Evolutionary conservation across 2,797 vertebrate species (phyloP), one percentile per base, ranked within the genome.

Genomic region (Epinephelus coioides): DNA sequence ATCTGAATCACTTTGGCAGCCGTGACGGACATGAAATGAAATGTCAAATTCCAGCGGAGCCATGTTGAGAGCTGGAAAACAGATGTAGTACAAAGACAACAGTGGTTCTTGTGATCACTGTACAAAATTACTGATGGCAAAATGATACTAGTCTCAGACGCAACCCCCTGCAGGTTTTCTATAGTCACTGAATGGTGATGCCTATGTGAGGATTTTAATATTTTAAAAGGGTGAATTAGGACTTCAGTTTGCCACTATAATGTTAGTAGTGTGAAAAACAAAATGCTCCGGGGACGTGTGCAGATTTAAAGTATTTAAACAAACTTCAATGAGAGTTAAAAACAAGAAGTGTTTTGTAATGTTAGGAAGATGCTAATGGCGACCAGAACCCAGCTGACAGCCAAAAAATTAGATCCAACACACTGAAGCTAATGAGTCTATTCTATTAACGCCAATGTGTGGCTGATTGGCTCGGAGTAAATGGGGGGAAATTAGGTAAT

Each of bases 1-100:
- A 78, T 84, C 25, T 6, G 66, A 78, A 68, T 77, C 2, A 3
- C 27, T 79, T 44, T 54, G 63, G 69, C 55, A 49, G 44, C 74
- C 65, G 2, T 57, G 63, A 75, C 15, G 7, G 62, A 68, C 21
- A 54, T 56, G 14, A 74, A 74, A 82, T 27, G 15, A 87, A 85
- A 83, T 74, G 72, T 81, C 78, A 87, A 79, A 87, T 90, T 79
- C 83, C 87, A 76, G 71, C 3, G 0, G 64, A 71, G 69, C 66
- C 63, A 72, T 21, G 50, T 5, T 25, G 54, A 51, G 38, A 55
- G 21, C 62, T 51, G 60, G 55, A 47, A 53, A 57, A 67, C 55
- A 74, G 78, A 64, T 49, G 21, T 8, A 19, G 3, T 1, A 40
- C 54, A 61, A 38, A 64, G 46, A 51, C 63, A 54, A 13, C 17